Percentiles rank a stretch among this genome's conserved stretches.
phyloP scores from a whole-genome alignment of 2,888 invertebrate genomes.

The Dicyrtomina minuta region DNA sequence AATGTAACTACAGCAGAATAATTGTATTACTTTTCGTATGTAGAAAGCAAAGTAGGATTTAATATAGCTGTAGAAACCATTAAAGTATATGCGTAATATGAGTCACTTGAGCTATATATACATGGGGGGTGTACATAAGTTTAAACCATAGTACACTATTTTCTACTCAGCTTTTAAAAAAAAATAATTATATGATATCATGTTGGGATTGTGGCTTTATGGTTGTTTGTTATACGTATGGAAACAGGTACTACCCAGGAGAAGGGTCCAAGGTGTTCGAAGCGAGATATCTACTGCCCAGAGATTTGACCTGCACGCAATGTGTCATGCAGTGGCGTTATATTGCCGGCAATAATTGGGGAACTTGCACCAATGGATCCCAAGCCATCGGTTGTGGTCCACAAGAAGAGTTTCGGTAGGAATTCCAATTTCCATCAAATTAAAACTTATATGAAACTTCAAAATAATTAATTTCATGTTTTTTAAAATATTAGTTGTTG shows the following conservation, averaged over 20 bases:
- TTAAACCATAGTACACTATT: too few species aligned
- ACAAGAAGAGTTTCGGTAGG: constrained; percentile 76
- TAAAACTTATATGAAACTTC: too few species aligned
- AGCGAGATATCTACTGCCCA: constrained; percentile 68
- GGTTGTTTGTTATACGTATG: background rate
- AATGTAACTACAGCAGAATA: too few species aligned
- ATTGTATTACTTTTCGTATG: too few species aligned
- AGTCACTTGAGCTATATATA: too few species aligned
- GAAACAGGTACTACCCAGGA: constrained; percentile 57
- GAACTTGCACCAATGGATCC: constrained; percentile 51
- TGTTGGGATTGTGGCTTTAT: too few species aligned
- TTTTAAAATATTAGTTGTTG: background rate
- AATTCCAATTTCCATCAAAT: constrained; percentile 54
- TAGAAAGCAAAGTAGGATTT: too few species aligned
- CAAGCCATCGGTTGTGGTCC: constrained; percentile 83
- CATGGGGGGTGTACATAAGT: too few species aligned
- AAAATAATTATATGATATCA: too few species aligned
- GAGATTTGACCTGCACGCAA: constrained; percentile 71
- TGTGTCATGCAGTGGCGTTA: constrained; percentile 81
- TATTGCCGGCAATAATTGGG: constrained; percentile 77
- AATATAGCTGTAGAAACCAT: too few species aligned
- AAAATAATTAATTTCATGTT: constrained; percentile 39
- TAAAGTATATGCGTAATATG: too few species aligned
- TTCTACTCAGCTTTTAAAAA: too few species aligned
- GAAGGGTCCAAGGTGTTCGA: constrained; percentile 79